These are phyloP conservation scores for Tympanuchus pallidicinctus DNA, from an alignment of 2,113 vertebrate species.

Conservation along the genomic window DNA sequence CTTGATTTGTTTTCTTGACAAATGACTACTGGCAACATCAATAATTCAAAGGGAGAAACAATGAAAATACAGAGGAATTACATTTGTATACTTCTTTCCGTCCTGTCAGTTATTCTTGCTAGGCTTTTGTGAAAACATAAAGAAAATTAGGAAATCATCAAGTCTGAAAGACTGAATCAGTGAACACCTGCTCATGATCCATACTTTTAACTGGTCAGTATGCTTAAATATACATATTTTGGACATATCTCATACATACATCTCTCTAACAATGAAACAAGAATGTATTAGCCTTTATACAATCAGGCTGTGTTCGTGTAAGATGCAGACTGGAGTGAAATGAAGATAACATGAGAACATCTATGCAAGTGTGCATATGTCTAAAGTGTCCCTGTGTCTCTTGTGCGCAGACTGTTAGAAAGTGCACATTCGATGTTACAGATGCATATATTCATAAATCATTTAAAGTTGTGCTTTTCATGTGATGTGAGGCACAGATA, in stretches of 20 bases:
- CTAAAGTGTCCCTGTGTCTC: not conserved
- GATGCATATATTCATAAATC: conserved; percentile 83
- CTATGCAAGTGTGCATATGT: conserved; percentile 46
- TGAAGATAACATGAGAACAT: conserved; percentile 5
- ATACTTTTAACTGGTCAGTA: conserved; percentile 10
- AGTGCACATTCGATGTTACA: conserved; percentile 65
- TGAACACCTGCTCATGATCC: conserved; percentile 54
- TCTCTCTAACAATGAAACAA: conserved; percentile 49
- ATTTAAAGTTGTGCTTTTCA: conserved; percentile 83
- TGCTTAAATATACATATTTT: conserved; percentile 34
- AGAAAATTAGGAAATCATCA: conserved; percentile 66
- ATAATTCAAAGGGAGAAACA: conserved; percentile 81
- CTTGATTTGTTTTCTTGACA: conserved; percentile 79
- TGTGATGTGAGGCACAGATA: conserved; percentile 80
- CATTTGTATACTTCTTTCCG: conserved; percentile 69
- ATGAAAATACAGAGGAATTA: conserved; percentile 75
- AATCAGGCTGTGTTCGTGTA: conserved; percentile 4
- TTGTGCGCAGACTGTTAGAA: not conserved
- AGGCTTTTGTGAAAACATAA: conserved; percentile 59
- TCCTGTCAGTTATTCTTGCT: conserved; percentile 74
- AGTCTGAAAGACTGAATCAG: conserved; percentile 23
- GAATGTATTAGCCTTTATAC: conserved; percentile 49
- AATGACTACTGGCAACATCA: conserved; percentile 80
- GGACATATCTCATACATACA: not conserved
- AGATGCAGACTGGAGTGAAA: not conserved